phyloP scores from a whole-genome alignment of 2,888 invertebrate genomes.

The Cheilosia grossa region DNA sequence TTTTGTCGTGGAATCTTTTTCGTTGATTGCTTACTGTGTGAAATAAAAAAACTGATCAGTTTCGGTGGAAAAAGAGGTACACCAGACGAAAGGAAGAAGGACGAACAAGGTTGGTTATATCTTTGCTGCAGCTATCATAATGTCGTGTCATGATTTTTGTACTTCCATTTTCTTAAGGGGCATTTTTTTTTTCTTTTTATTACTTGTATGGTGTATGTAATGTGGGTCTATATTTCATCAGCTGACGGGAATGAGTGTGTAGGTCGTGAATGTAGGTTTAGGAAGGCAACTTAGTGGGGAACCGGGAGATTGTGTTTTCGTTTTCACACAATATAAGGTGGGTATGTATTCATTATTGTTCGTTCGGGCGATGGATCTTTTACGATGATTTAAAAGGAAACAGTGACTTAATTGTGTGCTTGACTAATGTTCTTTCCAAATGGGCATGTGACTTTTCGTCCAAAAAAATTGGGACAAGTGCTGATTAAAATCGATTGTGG shows the following conservation, averaged over 20 bases:
- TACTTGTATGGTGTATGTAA: conserved; percentile 17
- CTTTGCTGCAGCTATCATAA: conserved; percentile 35
- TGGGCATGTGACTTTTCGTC: too few species aligned
- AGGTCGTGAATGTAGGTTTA: conserved; percentile 20
- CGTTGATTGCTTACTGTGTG: conserved; percentile 31
- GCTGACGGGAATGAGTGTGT: conserved; percentile 50
- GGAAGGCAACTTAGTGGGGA: background rate
- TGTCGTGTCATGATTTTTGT: conserved; percentile 47
- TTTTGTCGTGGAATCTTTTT: conserved; percentile 50
- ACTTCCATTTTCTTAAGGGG: conserved; percentile 9
- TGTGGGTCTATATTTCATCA: conserved; percentile 53
- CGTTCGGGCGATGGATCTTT: background rate
- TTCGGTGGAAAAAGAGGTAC: background rate
- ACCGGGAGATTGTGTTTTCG: background rate
- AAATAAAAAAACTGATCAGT: background rate
- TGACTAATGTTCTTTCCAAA: too few species aligned
- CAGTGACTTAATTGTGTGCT: too few species aligned
- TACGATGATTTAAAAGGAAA: background rate
- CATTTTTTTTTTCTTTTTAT: background rate
- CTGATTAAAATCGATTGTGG: too few species aligned
- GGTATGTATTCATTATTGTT: background rate
- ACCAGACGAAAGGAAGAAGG: conserved; percentile 39
- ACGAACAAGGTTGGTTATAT: conserved; percentile 66
- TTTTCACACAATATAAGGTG: background rate
- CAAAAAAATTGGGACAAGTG: too few species aligned